A percentile compares a stretch with the other conserved stretches of the same genome.
Evolutionary conservation across 2,888 invertebrate species (phyloP).

Genomic region (Pimpla rufipes): DNA sequence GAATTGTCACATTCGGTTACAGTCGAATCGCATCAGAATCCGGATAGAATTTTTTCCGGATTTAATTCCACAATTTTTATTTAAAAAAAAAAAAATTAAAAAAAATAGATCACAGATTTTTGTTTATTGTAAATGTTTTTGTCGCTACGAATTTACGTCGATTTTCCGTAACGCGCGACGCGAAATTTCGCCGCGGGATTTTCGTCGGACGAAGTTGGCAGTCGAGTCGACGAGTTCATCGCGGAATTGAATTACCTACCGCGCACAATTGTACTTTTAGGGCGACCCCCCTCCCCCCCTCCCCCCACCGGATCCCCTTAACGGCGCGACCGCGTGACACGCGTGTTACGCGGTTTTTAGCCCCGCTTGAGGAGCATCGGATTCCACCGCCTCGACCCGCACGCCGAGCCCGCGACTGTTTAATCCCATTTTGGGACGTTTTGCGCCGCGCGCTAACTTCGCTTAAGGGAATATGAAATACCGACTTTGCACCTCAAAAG

Average conservation of each 20-base stretch:
- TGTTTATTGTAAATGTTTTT: too few relatives aligned
- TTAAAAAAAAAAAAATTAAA: too few relatives aligned
- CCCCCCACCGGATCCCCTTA: slow-evolving; percentile 1
- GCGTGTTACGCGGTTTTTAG: slow-evolving; percentile 15
- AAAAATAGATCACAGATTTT: too few relatives aligned
- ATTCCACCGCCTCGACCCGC: slow-evolving; percentile 12
- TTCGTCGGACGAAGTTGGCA: not conserved
- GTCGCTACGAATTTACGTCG: too few relatives aligned
- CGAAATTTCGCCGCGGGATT: not conserved
- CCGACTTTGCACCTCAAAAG: too few relatives aligned
- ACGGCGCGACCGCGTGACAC: slow-evolving; percentile 12
- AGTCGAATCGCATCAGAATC: not conserved
- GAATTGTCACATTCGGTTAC: not conserved
- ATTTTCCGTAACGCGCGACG: too few relatives aligned
- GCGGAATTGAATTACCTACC: slow-evolving; percentile 10
- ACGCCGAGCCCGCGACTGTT: not conserved
- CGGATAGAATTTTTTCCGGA: too few relatives aligned
- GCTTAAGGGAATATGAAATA: too few relatives aligned
- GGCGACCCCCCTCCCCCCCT: too few relatives aligned
- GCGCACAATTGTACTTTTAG: slow-evolving; percentile 23
- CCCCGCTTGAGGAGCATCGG: slow-evolving; percentile 14
- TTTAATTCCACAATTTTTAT: too few relatives aligned
- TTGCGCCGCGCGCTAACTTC: slow-evolving; percentile 18
- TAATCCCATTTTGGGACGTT: slow-evolving; percentile 29
- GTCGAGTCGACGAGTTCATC: not conserved